Evolutionary conservation across 2,797 vertebrate species (phyloP).

Genomic region (Lophotriccus pileatus): DNA sequence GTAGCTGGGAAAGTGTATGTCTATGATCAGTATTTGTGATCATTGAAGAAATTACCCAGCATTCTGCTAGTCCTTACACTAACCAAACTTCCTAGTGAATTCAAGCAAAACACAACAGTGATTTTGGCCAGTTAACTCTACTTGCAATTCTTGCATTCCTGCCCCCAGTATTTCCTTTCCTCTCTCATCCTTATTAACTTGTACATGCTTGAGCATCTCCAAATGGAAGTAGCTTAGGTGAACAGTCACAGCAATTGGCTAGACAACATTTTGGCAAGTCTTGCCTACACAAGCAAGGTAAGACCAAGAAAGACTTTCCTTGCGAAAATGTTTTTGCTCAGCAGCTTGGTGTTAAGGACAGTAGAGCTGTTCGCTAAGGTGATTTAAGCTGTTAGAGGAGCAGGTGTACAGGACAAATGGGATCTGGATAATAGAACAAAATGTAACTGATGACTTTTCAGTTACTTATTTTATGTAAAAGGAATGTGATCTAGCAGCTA

Average conservation of each 20-base stretch:
- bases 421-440: neutral
- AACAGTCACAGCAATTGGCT: neutral
- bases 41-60: neutral
- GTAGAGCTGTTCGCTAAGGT: neutral
- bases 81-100: neutral
- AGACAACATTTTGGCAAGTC: neutral
- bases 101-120: neutral
- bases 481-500: neutral
- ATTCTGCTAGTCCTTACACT: neutral
- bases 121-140: neutral
- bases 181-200: neutral
- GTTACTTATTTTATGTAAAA: neutral
- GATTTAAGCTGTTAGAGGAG: neutral
- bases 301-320: neutral
- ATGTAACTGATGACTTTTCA: neutral
- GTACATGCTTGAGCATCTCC: neutral
- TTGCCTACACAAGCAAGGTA: neutral
- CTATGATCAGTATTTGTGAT: neutral
- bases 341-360: neutral
- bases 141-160: neutral
- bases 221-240: neutral
- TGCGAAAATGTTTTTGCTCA: neutral
- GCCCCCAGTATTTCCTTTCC: neutral
- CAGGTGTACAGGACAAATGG: neutral
- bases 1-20: neutral